Conservation (phyloP, 2,797 vertebrate genomes). For the Sternarchorhynchus goeldii region DNA sequence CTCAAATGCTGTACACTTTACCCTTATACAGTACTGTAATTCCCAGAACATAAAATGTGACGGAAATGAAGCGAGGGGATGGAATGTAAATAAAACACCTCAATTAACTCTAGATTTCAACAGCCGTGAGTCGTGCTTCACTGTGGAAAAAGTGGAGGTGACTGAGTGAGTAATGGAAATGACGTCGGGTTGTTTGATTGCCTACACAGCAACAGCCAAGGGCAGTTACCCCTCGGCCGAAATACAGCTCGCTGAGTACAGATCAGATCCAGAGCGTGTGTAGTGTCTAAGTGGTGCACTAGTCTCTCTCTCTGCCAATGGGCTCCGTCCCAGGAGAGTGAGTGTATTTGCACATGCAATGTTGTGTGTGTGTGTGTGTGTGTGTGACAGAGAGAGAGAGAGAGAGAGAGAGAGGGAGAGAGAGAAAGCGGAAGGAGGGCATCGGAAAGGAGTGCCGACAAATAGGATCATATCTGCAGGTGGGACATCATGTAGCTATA, state of each 20-base stretch:
- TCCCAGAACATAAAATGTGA: no score
- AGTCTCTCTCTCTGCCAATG: not conserved
- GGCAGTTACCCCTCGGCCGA: not conserved
- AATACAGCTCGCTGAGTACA: not conserved
- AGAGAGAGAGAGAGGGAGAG: slow-evolving; percentile 17
- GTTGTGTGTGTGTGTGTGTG: no score
- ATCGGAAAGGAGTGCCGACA: no score
- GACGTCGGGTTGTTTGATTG: not conserved
- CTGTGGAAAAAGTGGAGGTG: not conserved
- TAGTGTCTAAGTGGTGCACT: not conserved
- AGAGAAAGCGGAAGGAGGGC: slow-evolving; percentile 52
- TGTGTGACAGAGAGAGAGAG: not conserved
- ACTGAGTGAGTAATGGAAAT: no score
- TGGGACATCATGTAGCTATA: not conserved
- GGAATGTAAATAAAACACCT: no score
- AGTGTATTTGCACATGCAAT: no score
- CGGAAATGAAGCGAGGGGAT: no score
- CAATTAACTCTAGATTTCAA: no score
- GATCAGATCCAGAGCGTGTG: not conserved
- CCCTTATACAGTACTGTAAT: not conserved
- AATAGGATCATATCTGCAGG: not conserved
- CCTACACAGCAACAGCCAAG: not conserved
- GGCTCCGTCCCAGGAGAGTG: not conserved
- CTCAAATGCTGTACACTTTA: not conserved
- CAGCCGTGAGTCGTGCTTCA: not conserved